Conservation (phyloP, 2,888 invertebrate species). For the Drosophila lutescens region DNA sequence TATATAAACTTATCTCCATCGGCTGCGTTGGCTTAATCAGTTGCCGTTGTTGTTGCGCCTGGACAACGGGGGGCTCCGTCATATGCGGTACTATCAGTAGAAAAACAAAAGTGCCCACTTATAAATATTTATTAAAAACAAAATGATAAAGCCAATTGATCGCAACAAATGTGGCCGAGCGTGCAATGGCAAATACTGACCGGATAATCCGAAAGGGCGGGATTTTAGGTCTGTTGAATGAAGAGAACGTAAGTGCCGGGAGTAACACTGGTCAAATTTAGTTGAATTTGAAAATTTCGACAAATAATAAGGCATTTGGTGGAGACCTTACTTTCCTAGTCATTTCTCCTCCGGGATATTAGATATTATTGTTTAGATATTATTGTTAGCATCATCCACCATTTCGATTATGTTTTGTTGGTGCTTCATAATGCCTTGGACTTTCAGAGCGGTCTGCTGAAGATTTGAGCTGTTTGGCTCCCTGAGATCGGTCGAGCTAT, state of each 20-base stretch:
- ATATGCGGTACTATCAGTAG: conserved; percentile 38
- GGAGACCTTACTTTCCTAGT: not conserved
- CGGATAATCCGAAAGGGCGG: not conserved
- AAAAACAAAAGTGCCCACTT: conserved; percentile 44
- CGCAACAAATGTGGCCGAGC: not conserved
- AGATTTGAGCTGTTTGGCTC: not conserved
- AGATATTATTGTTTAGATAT: too few species aligned
- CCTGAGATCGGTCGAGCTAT: conserved; percentile 6
- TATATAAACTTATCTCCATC: conserved; percentile 17
- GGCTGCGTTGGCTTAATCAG: conserved; percentile 22
- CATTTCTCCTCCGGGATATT: not conserved
- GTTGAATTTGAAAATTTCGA: not conserved
- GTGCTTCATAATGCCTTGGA: conserved; percentile 33
- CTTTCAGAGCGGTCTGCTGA: conserved; percentile 1
- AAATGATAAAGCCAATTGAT: conserved; percentile 29
- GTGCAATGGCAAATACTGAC: not conserved
- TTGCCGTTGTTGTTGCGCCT: conserved; percentile 10
- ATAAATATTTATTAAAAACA: conserved; percentile 22
- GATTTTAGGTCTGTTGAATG: too few species aligned
- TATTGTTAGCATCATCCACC: conserved; percentile 1
- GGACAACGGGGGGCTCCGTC: not conserved
- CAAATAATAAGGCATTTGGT: not conserved
- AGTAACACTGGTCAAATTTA: not conserved
- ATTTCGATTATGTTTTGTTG: conserved; percentile 34
- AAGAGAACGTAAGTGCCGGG: not conserved